Conservation (phyloP, 2,888 invertebrate genomes). For the Barypeithes pellucidus region DNA sequence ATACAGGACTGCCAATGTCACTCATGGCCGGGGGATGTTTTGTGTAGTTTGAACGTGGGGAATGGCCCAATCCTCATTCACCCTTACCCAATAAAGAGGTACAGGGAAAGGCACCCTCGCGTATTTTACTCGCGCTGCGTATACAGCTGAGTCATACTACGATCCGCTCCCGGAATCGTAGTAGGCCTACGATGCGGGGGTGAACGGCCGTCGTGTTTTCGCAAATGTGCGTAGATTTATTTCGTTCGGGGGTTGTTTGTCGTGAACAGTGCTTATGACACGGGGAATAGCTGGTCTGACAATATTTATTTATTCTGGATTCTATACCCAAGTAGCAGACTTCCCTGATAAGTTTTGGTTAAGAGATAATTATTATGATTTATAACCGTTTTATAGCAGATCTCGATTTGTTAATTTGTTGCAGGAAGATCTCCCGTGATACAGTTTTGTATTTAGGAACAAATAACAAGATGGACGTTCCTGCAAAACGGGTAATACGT, state of each 20-base stretch:
- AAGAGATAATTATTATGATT: too few relatives aligned
- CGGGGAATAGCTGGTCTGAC: too few relatives aligned
- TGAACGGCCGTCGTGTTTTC: constrained; percentile 25
- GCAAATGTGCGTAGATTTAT: background rate
- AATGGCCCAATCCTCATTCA: constrained; percentile 68
- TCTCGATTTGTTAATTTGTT: too few relatives aligned
- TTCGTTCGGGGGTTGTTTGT: background rate
- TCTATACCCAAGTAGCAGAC: too few relatives aligned
- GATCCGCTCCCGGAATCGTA: constrained; percentile 30
- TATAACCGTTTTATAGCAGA: too few relatives aligned
- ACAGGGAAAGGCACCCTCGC: constrained; percentile 63
- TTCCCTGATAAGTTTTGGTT: too few relatives aligned
- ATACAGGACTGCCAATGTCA: constrained; percentile 70
- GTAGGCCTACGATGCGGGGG: constrained; percentile 33
- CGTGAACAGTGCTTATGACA: too few relatives aligned
- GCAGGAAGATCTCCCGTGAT: too few relatives aligned
- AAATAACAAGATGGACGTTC: too few relatives aligned
- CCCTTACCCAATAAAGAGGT: constrained; percentile 67
- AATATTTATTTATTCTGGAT: too few relatives aligned
- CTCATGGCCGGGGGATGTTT: constrained; percentile 65
- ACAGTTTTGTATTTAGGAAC: too few relatives aligned
- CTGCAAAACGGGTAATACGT: too few relatives aligned
- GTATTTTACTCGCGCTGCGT: constrained; percentile 46
- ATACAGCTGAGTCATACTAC: constrained; percentile 69
- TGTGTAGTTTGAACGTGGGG: constrained; percentile 67